Evolutionary conservation across 2,888 invertebrate genomes (phyloP).

Genomic region (Bibio marci): DNA sequence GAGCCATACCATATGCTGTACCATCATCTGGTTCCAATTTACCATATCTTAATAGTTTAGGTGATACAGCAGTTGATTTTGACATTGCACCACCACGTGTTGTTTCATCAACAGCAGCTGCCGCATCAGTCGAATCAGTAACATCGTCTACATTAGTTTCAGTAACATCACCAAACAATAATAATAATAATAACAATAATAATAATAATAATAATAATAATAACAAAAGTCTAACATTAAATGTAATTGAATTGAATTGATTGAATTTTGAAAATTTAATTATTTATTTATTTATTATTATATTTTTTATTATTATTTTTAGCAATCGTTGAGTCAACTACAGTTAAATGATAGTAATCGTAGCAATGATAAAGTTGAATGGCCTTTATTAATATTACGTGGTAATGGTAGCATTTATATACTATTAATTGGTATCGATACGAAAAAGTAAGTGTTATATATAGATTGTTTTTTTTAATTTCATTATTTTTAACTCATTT

Average conservation of each 20-base stretch:
- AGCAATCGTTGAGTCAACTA: background rate
- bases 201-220: no score
- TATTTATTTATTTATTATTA: background rate
- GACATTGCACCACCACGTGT: conserved; percentile 48
- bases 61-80: conserved; percentile 76
- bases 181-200: background rate
- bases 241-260: background rate
- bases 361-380: conserved; percentile 30
- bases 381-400: conserved; percentile 63
- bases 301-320: background rate
- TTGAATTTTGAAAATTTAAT: no score
- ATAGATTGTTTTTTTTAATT: no score
- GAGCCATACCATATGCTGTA: conserved; percentile 24
- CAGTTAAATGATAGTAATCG: background rate
- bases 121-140: conserved; percentile 1
- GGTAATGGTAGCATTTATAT: conserved; percentile 73
- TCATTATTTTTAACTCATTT: no score
- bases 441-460: conserved; percentile 25
- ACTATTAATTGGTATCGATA: conserved; percentile 23
- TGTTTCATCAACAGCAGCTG: conserved; percentile 2
- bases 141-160: conserved; percentile 1
- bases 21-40: conserved; percentile 19
- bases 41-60: conserved; percentile 37
- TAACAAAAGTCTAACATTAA: background rate
- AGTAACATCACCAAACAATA: no score